Base-by-base conservation (phyloP, 2,797 vertebrate species). In the Gymnothorax javanicus region DNA sequence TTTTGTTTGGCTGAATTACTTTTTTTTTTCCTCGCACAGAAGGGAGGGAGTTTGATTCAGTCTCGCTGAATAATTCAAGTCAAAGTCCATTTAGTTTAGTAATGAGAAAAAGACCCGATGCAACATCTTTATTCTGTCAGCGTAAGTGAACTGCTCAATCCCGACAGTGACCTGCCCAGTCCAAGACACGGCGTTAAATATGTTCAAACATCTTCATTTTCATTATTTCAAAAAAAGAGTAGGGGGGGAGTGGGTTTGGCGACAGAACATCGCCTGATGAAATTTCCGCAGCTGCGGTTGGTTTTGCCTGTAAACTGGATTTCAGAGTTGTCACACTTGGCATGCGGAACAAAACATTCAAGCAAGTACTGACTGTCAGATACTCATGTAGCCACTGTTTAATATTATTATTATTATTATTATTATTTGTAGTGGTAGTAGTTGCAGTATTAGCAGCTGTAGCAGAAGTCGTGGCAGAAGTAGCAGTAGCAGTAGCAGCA, bases 1-100 rank as follows among this genome's bases (percentile, higher is more conserved):
- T 97, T 97, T 96, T 96, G 95, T 96, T 95, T 96, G 96, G 96
- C 95, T 96, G 96, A 97, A 97, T 97, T 96, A 96, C 96, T 97
- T 71, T 73, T 33, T 33, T 73, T 97, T 56, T 54, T 97, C 88
- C 89, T 96, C 97, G 95, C 95, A 95, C 96, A 96, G 97, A 95
- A 96, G 95, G 94, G 94, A 95, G 95, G 95, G 95, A 95, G 94
- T 96, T 95, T 95, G 95, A 96, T 95, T 94, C 93, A 95, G 96
- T 96, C 96, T 96, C 96, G 95, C 95, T 93, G 94, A 95, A 95
- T 85, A 95, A 96, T 97, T 97, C 97, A 96, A 97, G 97, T 97
- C 96, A 96, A 95, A 97, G 91, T 97, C 97, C 95, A 96, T 97
- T 96, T 96, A 96, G 96, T 95, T 96, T 96, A 95, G 94, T 97